Percentiles rank a stretch among this genome's conserved stretches.
phyloP scores from a whole-genome alignment of 2,888 invertebrate genomes.

The Cenopis cana region DNA sequence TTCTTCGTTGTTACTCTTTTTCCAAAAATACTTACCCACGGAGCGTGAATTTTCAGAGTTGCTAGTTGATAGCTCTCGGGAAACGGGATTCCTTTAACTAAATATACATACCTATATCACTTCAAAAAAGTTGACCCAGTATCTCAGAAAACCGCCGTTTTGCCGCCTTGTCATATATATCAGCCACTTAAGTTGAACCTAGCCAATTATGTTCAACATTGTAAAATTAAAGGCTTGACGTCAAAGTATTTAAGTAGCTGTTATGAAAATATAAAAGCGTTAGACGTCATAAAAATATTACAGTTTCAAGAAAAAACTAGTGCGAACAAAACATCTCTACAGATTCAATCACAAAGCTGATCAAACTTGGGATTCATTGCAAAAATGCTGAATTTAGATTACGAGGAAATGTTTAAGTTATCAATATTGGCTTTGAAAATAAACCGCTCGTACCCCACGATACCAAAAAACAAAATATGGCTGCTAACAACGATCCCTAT shows the following conservation, averaged over 20 bases:
- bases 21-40: no score
- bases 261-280: slow-evolving; percentile 23
- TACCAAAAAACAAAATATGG: slow-evolving; percentile 26
- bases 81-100: no score
- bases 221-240: slow-evolving; percentile 18
- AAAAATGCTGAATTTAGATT: slow-evolving; percentile 33
- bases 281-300: background rate
- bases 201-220: slow-evolving; percentile 22
- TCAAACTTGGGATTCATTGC: background rate
- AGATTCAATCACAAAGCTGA: background rate
- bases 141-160: no score
- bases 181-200: slow-evolving; percentile 6
- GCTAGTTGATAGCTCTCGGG: no score
- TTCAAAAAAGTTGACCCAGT: no score
- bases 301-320: background rate
- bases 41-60: no score
- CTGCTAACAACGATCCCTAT: slow-evolving; percentile 1
- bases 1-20: no score
- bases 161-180: no score
- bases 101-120: no score
- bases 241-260: slow-evolving; percentile 25
- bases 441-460: slow-evolving; percentile 38
- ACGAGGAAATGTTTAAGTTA: slow-evolving; percentile 36
- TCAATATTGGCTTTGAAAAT: slow-evolving; percentile 37
- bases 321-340: background rate